Evolutionary conservation across 2,888 invertebrate species (phyloP).

Genomic region (Drosophila quasianomalipes): DNA sequence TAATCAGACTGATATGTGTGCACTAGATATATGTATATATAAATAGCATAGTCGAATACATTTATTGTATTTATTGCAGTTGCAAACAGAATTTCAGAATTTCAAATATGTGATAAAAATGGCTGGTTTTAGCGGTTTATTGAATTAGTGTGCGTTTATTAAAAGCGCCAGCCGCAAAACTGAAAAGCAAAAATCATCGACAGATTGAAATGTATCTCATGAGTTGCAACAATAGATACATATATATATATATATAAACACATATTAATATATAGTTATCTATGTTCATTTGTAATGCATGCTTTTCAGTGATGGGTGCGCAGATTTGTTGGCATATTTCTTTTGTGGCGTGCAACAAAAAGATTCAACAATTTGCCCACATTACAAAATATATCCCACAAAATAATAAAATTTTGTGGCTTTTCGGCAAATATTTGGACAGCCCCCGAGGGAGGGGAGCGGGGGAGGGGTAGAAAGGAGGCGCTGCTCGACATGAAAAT

Average conservation of each 20-base stretch:
- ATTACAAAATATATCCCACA: conserved; percentile 66
- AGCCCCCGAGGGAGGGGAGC: conserved; percentile 10
- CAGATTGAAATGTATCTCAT: conserved; percentile 47
- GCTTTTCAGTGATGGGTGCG: conserved; percentile 20
- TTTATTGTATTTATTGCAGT: background rate
- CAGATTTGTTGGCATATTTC: conserved; percentile 5
- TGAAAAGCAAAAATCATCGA: conserved; percentile 52
- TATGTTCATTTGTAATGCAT: conserved; percentile 3
- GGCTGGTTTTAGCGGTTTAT: conserved; percentile 43
- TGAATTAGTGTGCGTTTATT: conserved; percentile 44
- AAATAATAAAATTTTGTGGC: conserved; percentile 71
- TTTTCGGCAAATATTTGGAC: conserved; percentile 71
- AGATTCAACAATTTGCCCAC: conserved; percentile 47
- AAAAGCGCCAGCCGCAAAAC: conserved; percentile 32
- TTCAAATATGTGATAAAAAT: conserved; percentile 45
- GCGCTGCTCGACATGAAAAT: conserved; percentile 47
- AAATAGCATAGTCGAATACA: background rate
- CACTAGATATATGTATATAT: background rate
- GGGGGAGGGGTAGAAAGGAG: background rate
- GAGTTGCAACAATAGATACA: conserved; percentile 17
- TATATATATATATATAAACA: background rate
- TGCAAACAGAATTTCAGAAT: conserved; percentile 8
- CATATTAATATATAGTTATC: conserved; percentile 1
- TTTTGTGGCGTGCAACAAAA: conserved; percentile 26
- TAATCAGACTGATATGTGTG: background rate